phyloP scores from a whole-genome alignment of 2,113 vertebrate species.

The Tautogolabrus adspersus region DNA sequence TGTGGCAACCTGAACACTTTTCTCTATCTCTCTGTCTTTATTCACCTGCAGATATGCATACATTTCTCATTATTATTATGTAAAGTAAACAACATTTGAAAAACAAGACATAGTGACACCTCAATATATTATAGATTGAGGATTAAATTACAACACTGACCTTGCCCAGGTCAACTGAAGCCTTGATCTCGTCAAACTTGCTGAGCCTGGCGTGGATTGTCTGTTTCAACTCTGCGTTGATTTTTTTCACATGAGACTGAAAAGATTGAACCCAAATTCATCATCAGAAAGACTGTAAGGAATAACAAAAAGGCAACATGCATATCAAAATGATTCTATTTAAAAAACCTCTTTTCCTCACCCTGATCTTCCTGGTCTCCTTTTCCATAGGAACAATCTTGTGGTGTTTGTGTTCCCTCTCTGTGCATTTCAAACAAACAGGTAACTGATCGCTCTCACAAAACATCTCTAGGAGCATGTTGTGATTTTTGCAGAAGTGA shows the following conservation, averaged over 20 bases:
- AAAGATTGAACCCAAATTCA: not conserved
- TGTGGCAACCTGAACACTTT: slow-evolving; percentile 13
- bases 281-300: not conserved
- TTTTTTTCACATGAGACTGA: slow-evolving; percentile 50
- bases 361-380: slow-evolving; percentile 86
- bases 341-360: slow-evolving; percentile 50
- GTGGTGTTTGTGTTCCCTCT: slow-evolving; percentile 88
- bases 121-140: not conserved
- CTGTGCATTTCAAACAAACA: slow-evolving; percentile 89
- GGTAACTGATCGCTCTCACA: slow-evolving; percentile 88
- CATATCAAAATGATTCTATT: no score
- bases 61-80: not conserved
- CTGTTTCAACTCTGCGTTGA: slow-evolving; percentile 10
- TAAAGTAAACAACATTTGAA: not conserved
- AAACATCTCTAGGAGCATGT: slow-evolving; percentile 88
- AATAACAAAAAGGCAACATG: no score
- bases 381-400: slow-evolving; percentile 85
- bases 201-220: slow-evolving; percentile 41
- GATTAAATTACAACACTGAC: slow-evolving; percentile 28
- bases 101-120: no score
- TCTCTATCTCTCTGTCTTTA: slow-evolving; percentile 29
- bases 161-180: slow-evolving; percentile 34
- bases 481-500: slow-evolving; percentile 85
- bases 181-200: slow-evolving; percentile 60
- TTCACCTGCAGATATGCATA: slow-evolving; percentile 21